Percentiles rank a stretch among this genome's conserved stretches.
Conservation (phyloP, 2,113 vertebrate genomes). For the Microcebus lehilahytsara region DNA sequence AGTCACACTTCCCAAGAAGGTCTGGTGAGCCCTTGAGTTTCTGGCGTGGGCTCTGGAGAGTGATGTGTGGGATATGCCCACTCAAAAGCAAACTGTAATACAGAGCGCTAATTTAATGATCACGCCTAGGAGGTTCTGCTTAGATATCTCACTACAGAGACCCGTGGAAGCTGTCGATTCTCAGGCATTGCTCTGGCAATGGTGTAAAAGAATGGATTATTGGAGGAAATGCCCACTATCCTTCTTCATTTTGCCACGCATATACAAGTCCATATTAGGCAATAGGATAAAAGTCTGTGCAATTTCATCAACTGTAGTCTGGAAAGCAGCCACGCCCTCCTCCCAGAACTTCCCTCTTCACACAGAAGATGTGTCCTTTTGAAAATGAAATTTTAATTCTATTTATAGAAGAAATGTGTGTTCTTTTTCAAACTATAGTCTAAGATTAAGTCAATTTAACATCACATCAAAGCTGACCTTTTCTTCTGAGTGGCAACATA, state of each 20-base stretch:
- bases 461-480: neutral
- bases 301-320: conserved; percentile 3
- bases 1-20: neutral
- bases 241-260: neutral
- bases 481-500: neutral
- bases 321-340: conserved; percentile 54
- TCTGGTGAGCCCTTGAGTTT: neutral
- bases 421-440: neutral
- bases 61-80: neutral
- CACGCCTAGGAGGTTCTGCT: neutral
- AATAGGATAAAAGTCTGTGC: conserved; percentile 17
- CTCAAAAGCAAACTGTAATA: neutral
- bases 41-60: neutral
- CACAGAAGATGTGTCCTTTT: conserved; percentile 35
- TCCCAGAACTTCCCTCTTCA: conserved; percentile 52
- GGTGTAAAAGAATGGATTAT: neutral
- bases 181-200: neutral
- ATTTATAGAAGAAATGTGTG: neutral
- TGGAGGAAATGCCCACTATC: neutral
- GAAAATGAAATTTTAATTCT: conserved; percentile 11
- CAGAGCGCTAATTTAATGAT: neutral
- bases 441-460: neutral
- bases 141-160: neutral
- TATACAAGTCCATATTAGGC: conserved; percentile 12
- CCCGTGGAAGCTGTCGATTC: neutral